Base-by-base conservation (phyloP, 2,797 vertebrate species). In the Botia kubotai region DNA sequence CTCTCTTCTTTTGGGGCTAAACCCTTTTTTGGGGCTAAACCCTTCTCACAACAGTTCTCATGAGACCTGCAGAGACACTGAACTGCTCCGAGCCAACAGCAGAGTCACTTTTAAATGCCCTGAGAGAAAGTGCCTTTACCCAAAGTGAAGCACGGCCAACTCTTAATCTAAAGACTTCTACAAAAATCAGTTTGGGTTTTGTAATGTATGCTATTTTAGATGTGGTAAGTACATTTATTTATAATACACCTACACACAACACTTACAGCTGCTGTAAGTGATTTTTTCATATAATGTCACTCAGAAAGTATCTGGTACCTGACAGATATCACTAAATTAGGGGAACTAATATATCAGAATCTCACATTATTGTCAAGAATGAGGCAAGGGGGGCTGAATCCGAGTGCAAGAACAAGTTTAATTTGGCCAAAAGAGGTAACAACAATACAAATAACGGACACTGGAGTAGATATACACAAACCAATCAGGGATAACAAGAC, bases 201-300 rank as follows among this genome's bases (percentile, higher is more conserved):
- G 85, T 83, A 14, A 50, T 89, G 43, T 87, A 87, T 50, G 87
- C 87, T 46, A 85, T 86, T 33, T 57, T 89, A 70, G 81, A 86
- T 57, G 85, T 87, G 83, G 84, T 89, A 14, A 87, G 84, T 65
- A 36, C 36, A 23, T 26, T 17, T 1, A 23, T 26, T 29, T 46
- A 29, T 26, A 5, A 12, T 60, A 60, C 19, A 26, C 4, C 21
- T 57, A 58, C 29, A 23, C 55, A 11, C 21, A 0, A 58, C 55
- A 58, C 4, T 2, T 29, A 29, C 29, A 29, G 29, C 29, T 29
- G 29, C 29, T 29, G 29, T 29, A 29, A 29, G 29, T 29, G 29
- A 29, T n/a, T 29, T 29, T 21, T 12, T 58, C 11, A 12, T 0
- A 12, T n/a, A 0, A 21, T 57, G 19, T 8, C 55, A 57, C 52